Conservation (phyloP, 2,888 invertebrate genomes). For the Buathra laborator region DNA sequence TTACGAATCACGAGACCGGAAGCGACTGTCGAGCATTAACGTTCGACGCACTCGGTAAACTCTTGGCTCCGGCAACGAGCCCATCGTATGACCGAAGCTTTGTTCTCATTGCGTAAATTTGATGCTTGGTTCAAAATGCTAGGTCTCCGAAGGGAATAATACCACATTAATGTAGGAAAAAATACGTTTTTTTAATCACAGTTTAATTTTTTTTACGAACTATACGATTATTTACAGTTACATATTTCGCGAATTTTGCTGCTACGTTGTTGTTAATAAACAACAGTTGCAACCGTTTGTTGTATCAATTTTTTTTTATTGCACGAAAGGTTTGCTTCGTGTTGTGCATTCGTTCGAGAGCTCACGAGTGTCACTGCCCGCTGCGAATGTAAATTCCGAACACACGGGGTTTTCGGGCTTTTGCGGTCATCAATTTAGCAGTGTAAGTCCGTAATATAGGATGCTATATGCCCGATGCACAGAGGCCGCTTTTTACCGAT, state of each 20-base stretch:
- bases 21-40: slow-evolving; percentile 41
- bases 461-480: slow-evolving; percentile 21
- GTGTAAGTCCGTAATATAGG: slow-evolving; percentile 80
- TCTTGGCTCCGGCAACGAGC: neutral
- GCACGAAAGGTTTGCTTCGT: neutral
- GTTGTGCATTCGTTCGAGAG: neutral
- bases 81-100: neutral
- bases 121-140: neutral
- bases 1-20: slow-evolving; percentile 39
- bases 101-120: slow-evolving; percentile 17
- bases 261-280: too few species aligned
- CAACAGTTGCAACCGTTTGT: too few species aligned
- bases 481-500: slow-evolving; percentile 51
- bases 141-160: neutral
- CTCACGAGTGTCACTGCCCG: slow-evolving; percentile 38
- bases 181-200: neutral
- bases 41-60: slow-evolving; percentile 8
- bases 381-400: slow-evolving; percentile 77
- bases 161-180: neutral
- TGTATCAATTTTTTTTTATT: neutral
- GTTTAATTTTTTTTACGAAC: neutral
- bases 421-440: slow-evolving; percentile 81
- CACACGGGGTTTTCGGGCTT: slow-evolving; percentile 64
- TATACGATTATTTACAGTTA: too few species aligned
- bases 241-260: too few species aligned